phyloP scores from a whole-genome alignment of 1,140 invertebrate genomes.

The Drosophila sucinea region DNA sequence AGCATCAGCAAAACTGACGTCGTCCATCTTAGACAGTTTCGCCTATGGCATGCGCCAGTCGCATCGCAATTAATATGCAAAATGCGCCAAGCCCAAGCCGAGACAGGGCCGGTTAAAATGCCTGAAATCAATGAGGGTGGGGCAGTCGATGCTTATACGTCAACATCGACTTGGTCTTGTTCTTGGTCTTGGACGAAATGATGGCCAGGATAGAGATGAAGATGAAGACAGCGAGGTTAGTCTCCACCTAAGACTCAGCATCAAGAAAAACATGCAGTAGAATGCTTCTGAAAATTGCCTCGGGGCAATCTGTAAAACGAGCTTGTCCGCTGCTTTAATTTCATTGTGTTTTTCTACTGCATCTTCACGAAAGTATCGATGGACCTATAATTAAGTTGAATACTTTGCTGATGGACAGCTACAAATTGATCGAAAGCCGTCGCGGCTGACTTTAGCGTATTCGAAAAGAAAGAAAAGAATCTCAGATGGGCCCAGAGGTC shows the following conservation, averaged over 20 bases:
- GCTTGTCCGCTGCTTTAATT: slow-evolving; percentile 48
- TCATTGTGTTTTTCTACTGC: slow-evolving; percentile 42
- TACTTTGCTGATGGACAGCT: slow-evolving; percentile 65
- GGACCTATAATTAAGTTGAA: slow-evolving; percentile 79
- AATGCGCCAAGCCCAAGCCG: slow-evolving; percentile 44
- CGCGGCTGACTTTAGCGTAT: slow-evolving; percentile 1
- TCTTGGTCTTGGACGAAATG: background rate
- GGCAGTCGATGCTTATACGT: slow-evolving; percentile 70
- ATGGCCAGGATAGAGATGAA: slow-evolving; percentile 3
- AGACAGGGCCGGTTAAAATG: slow-evolving; percentile 49
- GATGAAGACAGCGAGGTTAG: slow-evolving; percentile 30
- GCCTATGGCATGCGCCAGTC: slow-evolving; percentile 76
- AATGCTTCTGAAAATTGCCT: slow-evolving; percentile 80
- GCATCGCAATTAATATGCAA: slow-evolving; percentile 78
- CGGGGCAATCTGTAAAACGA: slow-evolving; percentile 70
- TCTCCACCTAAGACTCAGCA: background rate
- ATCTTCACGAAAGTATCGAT: slow-evolving; percentile 49
- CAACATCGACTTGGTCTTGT: background rate
- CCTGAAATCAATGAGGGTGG: slow-evolving; percentile 76
- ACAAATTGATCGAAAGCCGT: slow-evolving; percentile 77
- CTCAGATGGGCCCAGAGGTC: slow-evolving; percentile 63
- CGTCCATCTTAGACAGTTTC: slow-evolving; percentile 64
- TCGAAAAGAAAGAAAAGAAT: background rate
- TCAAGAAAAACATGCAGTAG: slow-evolving; percentile 56
- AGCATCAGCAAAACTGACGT: slow-evolving; percentile 44